These are phyloP conservation scores for Aphodius sticticus DNA, from an alignment of 2,888 invertebrate species.

Conservation along the genomic window DNA sequence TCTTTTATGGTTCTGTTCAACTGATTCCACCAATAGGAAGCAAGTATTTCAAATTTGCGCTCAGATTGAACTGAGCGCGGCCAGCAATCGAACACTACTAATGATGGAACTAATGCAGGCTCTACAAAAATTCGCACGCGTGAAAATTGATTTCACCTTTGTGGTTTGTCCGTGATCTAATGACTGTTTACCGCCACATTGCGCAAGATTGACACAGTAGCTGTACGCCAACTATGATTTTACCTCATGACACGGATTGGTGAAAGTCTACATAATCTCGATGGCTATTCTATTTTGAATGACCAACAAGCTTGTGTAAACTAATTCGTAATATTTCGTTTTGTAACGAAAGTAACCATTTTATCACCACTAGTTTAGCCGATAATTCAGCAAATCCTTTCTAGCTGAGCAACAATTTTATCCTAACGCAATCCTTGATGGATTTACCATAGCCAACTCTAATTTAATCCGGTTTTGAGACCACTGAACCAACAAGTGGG, in stretches of 20 bases:
- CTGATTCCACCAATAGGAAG: no score
- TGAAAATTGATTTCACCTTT: constrained; percentile 4
- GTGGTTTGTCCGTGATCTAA: not conserved
- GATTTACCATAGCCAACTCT: not conserved
- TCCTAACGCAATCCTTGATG: not conserved
- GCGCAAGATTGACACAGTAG: constrained; percentile 4
- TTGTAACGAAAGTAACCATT: no score
- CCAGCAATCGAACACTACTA: no score
- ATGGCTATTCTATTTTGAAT: not conserved
- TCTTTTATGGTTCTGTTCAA: no score
- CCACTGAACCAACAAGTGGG: not conserved
- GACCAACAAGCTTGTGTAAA: not conserved
- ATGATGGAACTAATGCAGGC: not conserved
- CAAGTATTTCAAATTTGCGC: no score
- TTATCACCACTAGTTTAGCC: no score
- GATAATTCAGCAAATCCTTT: no score
- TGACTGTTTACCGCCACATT: constrained; percentile 4
- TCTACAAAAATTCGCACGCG: not conserved
- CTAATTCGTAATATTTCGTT: no score
- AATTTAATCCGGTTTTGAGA: not conserved
- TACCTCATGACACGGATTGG: not conserved
- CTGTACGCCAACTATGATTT: not conserved
- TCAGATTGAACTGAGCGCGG: no score
- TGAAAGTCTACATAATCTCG: not conserved
- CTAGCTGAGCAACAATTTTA: not conserved